Evolutionary conservation across 2,797 vertebrate genomes (phyloP).

Genomic region (Tiaroga cobitis): DNA sequence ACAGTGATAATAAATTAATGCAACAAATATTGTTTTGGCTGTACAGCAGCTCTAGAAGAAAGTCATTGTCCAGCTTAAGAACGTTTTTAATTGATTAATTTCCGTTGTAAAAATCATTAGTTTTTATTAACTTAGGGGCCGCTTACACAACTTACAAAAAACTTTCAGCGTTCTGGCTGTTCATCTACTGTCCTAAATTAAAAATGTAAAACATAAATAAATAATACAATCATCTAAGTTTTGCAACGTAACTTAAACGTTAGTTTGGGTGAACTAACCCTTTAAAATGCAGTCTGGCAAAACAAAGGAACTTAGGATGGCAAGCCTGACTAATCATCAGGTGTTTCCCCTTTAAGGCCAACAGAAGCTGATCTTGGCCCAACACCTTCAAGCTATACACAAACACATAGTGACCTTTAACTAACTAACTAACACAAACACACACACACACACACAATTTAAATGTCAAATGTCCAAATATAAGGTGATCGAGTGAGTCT

Average conservation of each 20-base stretch:
- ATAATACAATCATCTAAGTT: not conserved
- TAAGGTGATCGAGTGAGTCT: no score
- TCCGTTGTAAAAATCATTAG: no score
- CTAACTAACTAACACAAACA: not conserved
- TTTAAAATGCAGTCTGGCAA: not conserved
- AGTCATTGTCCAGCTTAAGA: no score
- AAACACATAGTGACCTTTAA: slow-evolving; percentile 21
- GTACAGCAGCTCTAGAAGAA: no score
- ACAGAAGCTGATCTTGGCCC: not conserved
- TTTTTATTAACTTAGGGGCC: no score
- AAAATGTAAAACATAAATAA: not conserved
- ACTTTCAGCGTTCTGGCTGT: no score
- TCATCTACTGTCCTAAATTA: not conserved
- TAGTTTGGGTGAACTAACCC: no score
- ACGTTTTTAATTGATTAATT: no score
- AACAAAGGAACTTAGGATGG: not conserved
- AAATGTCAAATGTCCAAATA: no score
- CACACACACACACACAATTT: not conserved
- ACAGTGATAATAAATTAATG: no score
- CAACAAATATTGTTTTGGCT: no score
- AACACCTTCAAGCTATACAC: not conserved
- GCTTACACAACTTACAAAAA: no score
- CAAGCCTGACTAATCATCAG: slow-evolving; percentile 9
- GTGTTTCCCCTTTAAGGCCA: not conserved
- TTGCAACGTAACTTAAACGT: not conserved